Base-by-base conservation (phyloP, 2,797 vertebrate species). In the Scarus forsteni region DNA sequence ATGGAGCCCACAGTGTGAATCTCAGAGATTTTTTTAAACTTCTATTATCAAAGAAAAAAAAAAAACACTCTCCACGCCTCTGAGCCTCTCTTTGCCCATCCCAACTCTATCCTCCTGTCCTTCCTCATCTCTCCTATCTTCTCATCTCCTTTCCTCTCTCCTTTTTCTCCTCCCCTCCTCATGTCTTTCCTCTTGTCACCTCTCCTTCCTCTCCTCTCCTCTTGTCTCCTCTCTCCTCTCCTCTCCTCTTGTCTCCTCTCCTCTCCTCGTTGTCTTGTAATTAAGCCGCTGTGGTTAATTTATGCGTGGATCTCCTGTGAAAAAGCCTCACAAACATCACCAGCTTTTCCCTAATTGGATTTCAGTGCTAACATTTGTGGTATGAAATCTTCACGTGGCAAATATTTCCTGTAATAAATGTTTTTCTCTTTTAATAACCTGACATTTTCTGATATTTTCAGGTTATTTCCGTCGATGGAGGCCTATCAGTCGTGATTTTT, bases 361-460 rank as follows among this genome's bases (percentile, higher is more conserved):
- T 84, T 77, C 73, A 60, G 56, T 11, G 73, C 70, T 81, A 85
- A 88, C 81, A 89, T 86, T 89, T 87, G 81, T 75, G 69, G 8
- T 77, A 69, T 76, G 74, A 80, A 75, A 81, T 85, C 79, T 77
- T 86, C 81, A 84, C 70, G 80, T 59, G 58, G 80, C 80, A 83
- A 88, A 87, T 81, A 85, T 84, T 85, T 84, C 66, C 56, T 80
- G 19, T 51, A 51, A 51, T 69, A 70, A 64, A 72, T 75, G 73
- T 69, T 55, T 68, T 72, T 18, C 71, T 56, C 12, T 50, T 36
- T 15, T 54, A 27, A n/a, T 38, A 58, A 52, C 58, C 64, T 91
- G 86, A 85, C 85, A 88, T 87, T 87, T 85, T 44, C 73, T 83
- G 82, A 88, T 82, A 80, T 85, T 76, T 84, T 71, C 73, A 60